Conservation (phyloP, 1,140 invertebrate genomes). For the Hylaeus volcanicus region DNA sequence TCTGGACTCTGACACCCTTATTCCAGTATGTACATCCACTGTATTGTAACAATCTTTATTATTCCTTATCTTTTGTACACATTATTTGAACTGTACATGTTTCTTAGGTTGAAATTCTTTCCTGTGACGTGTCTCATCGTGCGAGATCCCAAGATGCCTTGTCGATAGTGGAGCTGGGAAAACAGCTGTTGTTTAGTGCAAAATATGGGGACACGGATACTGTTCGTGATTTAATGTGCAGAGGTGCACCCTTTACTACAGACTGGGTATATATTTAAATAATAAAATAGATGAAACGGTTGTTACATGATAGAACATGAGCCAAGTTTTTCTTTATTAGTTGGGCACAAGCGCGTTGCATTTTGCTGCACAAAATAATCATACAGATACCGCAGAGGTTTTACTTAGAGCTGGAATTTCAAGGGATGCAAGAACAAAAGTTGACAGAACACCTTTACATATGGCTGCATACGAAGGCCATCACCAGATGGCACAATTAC, state of each 20-base stretch:
- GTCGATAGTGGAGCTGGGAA: slow-evolving; percentile 88
- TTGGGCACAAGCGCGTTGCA: slow-evolving; percentile 94
- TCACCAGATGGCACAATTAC: slow-evolving; percentile 86
- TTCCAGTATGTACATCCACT: slow-evolving; percentile 68
- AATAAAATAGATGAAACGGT: too few species aligned
- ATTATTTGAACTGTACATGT: background rate
- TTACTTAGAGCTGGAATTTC: slow-evolving; percentile 92
- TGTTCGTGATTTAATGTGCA: slow-evolving; percentile 89
- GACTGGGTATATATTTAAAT: slow-evolving; percentile 87
- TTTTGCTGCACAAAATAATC: slow-evolving; percentile 91
- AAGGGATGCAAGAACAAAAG: slow-evolving; percentile 94
- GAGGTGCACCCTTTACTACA: slow-evolving; percentile 94
- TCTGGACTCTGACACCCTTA: slow-evolving; percentile 71
- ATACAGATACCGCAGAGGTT: slow-evolving; percentile 90
- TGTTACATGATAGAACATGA: too few species aligned
- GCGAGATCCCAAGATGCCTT: slow-evolving; percentile 73
- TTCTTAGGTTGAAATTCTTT: slow-evolving; percentile 73
- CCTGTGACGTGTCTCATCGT: slow-evolving; percentile 69
- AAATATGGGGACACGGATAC: slow-evolving; percentile 88
- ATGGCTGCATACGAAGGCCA: slow-evolving; percentile 93
- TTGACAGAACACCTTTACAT: slow-evolving; percentile 94
- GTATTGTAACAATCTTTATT: background rate
- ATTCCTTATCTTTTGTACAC: background rate
- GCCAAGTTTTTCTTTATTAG: slow-evolving; percentile 76
- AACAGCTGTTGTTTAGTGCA: slow-evolving; percentile 89